Evolutionary conservation across 1,140 invertebrate species (phyloP).

Genomic region (Delia radicum): DNA sequence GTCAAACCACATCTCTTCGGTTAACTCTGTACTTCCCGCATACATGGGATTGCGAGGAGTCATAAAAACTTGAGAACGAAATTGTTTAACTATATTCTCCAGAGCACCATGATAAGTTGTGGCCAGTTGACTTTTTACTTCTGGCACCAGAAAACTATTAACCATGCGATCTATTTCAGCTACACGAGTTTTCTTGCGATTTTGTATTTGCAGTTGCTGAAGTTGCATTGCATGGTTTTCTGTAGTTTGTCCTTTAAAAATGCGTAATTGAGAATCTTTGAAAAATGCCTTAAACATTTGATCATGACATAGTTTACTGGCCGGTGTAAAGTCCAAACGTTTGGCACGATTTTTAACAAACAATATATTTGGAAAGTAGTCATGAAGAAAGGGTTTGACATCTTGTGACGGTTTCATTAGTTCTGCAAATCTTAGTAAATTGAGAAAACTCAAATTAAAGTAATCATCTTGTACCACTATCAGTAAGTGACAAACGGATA

Average conservation of each 20-base stretch:
- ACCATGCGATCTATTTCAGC: conserved; percentile 25
- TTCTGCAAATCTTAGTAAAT: conserved; percentile 42
- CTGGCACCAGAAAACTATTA: conserved; percentile 41
- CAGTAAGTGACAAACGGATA: conserved; percentile 87
- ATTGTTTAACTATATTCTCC: conserved; percentile 21
- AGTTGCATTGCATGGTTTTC: background rate
- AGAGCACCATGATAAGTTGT: conserved; percentile 25
- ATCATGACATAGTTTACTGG: conserved; percentile 31
- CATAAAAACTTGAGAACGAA: conserved; percentile 27
- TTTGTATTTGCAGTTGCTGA: conserved; percentile 1
- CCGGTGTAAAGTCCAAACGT: conserved; percentile 38
- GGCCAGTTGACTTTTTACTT: conserved; percentile 25
- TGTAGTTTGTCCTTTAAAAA: conserved; percentile 36
- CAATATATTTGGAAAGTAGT: conserved; percentile 47
- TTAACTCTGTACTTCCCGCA: conserved; percentile 19
- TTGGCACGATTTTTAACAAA: conserved; percentile 46
- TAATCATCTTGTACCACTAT: conserved; percentile 86
- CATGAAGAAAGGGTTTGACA: conserved; percentile 35
- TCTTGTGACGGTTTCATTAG: conserved; percentile 38
- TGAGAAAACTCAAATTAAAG: conserved; percentile 67
- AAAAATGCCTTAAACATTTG: conserved; percentile 37
- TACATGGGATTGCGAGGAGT: conserved; percentile 31
- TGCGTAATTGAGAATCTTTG: conserved; percentile 36
- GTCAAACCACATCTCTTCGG: conserved; percentile 31
- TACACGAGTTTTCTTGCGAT: conserved; percentile 11